Conservation (phyloP, 2,797 vertebrate genomes). For the Peromyscus melanophrys region DNA sequence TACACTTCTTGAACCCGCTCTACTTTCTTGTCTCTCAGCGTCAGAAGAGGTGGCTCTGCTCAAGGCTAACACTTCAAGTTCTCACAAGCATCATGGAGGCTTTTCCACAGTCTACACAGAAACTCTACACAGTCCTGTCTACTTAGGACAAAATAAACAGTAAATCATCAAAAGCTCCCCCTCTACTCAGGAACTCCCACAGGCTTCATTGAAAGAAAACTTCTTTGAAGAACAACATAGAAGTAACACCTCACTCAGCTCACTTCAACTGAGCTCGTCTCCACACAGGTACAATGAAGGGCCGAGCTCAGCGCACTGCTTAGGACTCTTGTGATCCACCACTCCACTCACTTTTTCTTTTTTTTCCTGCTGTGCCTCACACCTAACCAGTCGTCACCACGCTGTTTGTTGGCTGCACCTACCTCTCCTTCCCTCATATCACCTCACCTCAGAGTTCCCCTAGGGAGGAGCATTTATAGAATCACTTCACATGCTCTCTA, state of each 20-base stretch:
- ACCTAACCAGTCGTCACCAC: neutral
- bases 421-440: neutral
- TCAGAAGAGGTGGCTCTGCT: constrained; percentile 4
- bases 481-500: neutral
- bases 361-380: neutral
- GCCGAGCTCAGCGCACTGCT: neutral
- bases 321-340: neutral
- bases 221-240: neutral
- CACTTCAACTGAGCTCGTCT: neutral
- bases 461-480: neutral
- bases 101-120: constrained; percentile 25
- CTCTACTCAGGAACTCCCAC: neutral
- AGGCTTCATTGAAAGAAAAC: constrained; percentile 19
- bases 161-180: neutral
- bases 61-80: neutral
- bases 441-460: neutral
- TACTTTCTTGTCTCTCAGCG: neutral
- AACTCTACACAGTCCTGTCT: neutral
- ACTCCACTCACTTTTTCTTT: neutral
- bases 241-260: neutral
- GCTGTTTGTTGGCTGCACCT: neutral
- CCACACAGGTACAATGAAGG: neutral
- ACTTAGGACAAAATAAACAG: constrained; percentile 42
- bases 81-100: neutral
- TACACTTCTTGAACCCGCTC: neutral